Conservation (phyloP, 2,888 invertebrate genomes). For the Cancer borealis region DNA sequence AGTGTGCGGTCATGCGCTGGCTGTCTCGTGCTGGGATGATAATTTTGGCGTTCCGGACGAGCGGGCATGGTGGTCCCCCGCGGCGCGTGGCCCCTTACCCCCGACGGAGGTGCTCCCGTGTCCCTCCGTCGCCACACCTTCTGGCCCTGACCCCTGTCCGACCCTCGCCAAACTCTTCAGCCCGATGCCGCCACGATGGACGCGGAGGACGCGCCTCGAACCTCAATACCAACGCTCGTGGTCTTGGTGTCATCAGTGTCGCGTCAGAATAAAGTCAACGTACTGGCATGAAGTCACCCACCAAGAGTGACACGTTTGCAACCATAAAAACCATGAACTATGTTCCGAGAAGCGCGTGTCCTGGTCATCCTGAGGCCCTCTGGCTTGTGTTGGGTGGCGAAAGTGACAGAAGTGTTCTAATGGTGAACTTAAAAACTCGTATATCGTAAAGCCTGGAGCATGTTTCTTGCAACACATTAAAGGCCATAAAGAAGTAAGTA, state of each 20-base stretch:
- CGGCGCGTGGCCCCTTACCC: constrained; percentile 43
- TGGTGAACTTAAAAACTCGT: background rate
- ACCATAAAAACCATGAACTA: background rate
- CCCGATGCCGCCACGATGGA: background rate
- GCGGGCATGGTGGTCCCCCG: constrained; percentile 43
- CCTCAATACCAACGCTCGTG: background rate
- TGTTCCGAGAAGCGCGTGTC: background rate
- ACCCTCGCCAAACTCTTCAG: background rate
- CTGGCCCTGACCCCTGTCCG: constrained; percentile 28
- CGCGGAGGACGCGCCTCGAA: background rate
- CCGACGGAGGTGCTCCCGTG: constrained; percentile 15
- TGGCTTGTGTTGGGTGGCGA: background rate
- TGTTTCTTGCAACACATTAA: background rate
- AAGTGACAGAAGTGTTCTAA: background rate
- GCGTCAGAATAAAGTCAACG: background rate
- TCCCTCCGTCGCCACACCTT: constrained; percentile 38
- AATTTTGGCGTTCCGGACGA: constrained; percentile 64
- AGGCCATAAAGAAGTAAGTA: background rate
- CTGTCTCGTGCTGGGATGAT: constrained; percentile 68
- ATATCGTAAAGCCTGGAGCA: background rate
- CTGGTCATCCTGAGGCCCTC: background rate
- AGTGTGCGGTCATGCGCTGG: constrained; percentile 51
- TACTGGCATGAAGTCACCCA: background rate
- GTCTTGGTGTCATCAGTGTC: background rate
- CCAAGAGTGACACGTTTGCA: background rate